A percentile compares a stretch with the other conserved stretches of the same genome.
Conservation (phyloP, 1,140 invertebrate genomes). For the Drosophila azteca region DNA sequence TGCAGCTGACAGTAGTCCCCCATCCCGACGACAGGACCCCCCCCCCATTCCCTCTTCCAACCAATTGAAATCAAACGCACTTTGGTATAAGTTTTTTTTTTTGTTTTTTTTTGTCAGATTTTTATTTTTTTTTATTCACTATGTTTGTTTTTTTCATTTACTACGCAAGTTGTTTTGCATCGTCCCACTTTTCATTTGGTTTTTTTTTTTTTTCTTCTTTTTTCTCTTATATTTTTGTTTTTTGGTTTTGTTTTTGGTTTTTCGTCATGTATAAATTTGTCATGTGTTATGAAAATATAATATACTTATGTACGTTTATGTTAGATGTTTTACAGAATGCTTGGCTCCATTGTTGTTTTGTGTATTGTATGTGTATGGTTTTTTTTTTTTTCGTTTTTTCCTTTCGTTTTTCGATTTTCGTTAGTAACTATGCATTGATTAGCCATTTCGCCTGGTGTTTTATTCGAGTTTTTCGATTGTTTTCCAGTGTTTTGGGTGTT, state of each 20-base stretch:
- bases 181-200: constrained; percentile 56
- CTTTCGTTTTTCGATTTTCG: constrained; percentile 28
- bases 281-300: constrained; percentile 82
- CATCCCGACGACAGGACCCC: no score
- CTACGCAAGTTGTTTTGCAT: constrained; percentile 79
- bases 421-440: constrained; percentile 78
- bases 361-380: not conserved
- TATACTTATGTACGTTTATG: constrained; percentile 79
- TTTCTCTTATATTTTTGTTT: constrained; percentile 27
- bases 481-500: constrained; percentile 23
- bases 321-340: constrained; percentile 76
- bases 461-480: not conserved
- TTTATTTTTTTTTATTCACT: constrained; percentile 80
- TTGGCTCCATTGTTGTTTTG: constrained; percentile 54
- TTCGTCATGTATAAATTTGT: constrained; percentile 79
- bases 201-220: constrained; percentile 27
- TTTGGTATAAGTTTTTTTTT: constrained; percentile 59
- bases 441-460: constrained; percentile 53
- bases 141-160: constrained; percentile 77
- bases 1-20: constrained; percentile 21
- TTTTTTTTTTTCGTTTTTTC: constrained; percentile 13
- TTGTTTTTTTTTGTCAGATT: constrained; percentile 59
- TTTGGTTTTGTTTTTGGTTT: constrained; percentile 24
- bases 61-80: constrained; percentile 58
- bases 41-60: constrained; percentile 8